These are phyloP conservation scores for Larimichthys crocea DNA, from an alignment of 2,113 vertebrate species.

Conservation along the genomic window DNA sequence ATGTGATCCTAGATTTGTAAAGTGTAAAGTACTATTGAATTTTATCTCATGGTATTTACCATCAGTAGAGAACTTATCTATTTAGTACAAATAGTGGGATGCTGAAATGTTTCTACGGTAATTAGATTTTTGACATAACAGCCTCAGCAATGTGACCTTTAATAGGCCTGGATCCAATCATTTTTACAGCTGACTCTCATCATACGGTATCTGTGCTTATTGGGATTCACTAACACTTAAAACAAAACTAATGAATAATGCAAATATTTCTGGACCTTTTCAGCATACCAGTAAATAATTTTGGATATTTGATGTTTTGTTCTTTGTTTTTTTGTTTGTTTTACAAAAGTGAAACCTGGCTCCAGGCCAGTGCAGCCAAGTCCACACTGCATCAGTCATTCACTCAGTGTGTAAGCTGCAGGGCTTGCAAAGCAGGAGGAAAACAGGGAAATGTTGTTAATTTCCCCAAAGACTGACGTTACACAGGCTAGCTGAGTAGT, in stretches of 20 bases:
- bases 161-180: not conserved
- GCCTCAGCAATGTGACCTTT: not conserved
- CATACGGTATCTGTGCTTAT: not conserved
- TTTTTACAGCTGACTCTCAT: not conserved
- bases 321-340: too few species aligned
- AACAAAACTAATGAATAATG: not conserved
- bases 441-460: constrained; percentile 51
- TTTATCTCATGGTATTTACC: not conserved
- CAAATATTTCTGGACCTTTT: not conserved
- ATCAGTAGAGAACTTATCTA: not conserved
- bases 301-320: not conserved
- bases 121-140: not conserved
- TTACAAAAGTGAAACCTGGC: not conserved
- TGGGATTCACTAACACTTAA: not conserved
- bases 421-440: constrained; percentile 31
- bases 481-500: constrained; percentile 34
- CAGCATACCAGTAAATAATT: not conserved
- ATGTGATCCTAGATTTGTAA: constrained; percentile 34
- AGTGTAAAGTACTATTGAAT: constrained; percentile 5
- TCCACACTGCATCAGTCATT: constrained; percentile 28
- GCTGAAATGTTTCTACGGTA: not conserved
- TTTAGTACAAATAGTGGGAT: not conserved
- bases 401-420: constrained; percentile 17
- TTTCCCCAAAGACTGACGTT: constrained; percentile 63
- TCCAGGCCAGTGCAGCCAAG: constrained; percentile 1